Evolutionary conservation across 2,888 invertebrate genomes (phyloP), one percentile per base, ranked within the genome.

Genomic region (Phortica okadai): DNA sequence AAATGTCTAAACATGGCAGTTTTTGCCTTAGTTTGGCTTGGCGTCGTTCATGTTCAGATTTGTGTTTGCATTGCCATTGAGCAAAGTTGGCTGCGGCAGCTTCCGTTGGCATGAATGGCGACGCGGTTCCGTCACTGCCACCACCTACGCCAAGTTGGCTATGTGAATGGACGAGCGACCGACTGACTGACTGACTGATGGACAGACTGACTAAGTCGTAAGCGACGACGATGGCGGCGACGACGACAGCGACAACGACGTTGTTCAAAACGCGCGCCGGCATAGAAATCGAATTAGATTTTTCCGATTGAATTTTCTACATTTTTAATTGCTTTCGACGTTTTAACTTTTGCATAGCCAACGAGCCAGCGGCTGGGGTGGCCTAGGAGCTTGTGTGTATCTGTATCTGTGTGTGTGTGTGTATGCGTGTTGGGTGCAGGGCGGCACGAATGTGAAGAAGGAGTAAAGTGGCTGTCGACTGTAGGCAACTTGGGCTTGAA

Each of bases 281-380:
- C 84, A 84, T 84, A 84, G 84, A 88, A 90, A 90, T 90, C 87
- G 89, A 90, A 90, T 90, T 90, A 90, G 90, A 90, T 89, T 88
- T 89, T 90, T 89, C 89, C 90, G 89, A 90, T 90, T 90, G 89
- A 90, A 89, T 90, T 90, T 90, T 89, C 89, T 90, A 88, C 88
- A 90, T 89, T 90, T 90, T 90, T 90, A 90, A 90, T 90, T 90
- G 90, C 89, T 89, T 90, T 89, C 87, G 85, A 85, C 87, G 77
- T 86, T 86, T 86, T 82, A 84, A 85, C 84, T 86, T 85, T 85
- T 84, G 84, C 79, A 79, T 77, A 54, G 16, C 10, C 74, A 56
- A 74, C 72, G 56, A 56, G 25, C 25, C 10, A 25, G 16, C 4
- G 62, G 25, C 16, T 7, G 62, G 33, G 33, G 33, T 33, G 33